Evolutionary conservation across 2,888 invertebrate genomes (phyloP).

Genomic region (Icerya purchasi): DNA sequence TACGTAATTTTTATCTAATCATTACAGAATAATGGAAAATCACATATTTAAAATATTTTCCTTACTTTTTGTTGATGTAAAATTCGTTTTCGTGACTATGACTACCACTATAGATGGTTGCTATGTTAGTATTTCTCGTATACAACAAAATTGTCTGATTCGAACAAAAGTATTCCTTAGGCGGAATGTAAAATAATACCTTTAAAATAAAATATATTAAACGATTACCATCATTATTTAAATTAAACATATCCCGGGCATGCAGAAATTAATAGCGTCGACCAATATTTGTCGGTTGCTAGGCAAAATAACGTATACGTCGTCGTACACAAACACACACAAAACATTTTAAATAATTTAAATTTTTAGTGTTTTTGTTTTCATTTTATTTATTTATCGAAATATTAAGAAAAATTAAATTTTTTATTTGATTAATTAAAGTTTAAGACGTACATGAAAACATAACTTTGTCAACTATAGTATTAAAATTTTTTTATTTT

Average conservation of each 20-base stretch:
- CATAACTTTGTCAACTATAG: too few relatives aligned
- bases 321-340: neutral
- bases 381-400: too few relatives aligned
- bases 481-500: too few relatives aligned
- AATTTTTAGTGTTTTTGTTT: too few relatives aligned
- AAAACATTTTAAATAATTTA: too few relatives aligned
- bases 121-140: conserved; percentile 4
- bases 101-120: conserved; percentile 20
- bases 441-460: too few relatives aligned
- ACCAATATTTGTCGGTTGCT: neutral
- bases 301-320: neutral
- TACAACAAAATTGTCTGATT: neutral
- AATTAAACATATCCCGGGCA: neutral
- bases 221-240: neutral
- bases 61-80: conserved; percentile 17
- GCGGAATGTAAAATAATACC: neutral
- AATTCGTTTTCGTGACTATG: conserved; percentile 21
- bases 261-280: neutral
- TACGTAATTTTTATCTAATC: too few relatives aligned
- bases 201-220: neutral
- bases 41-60: too few relatives aligned
- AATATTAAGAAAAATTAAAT: too few relatives aligned
- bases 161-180: neutral
- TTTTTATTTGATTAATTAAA: too few relatives aligned
- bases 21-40: too few relatives aligned